Evolutionary conservation across 2,888 invertebrate species (phyloP).

Genomic region (Oligia strigilis): DNA sequence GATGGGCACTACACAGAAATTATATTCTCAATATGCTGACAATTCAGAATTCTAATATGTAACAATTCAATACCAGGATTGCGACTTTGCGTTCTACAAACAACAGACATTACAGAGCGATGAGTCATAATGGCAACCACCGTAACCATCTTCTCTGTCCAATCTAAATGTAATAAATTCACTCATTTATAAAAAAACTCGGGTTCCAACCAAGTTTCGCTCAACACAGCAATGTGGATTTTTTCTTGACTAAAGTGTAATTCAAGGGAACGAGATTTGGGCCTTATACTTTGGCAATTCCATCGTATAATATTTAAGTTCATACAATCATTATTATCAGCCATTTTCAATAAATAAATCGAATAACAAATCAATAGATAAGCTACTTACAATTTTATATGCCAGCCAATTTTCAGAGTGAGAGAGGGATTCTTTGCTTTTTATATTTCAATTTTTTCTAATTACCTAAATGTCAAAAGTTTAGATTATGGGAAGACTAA

Average conservation of each 20-base stretch:
- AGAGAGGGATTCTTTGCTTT: background rate
- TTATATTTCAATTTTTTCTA: background rate
- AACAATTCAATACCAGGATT: constrained; percentile 16
- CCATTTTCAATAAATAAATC: background rate
- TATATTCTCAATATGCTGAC: background rate
- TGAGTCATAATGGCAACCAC: constrained; percentile 25
- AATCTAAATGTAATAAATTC: background rate
- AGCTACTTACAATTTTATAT: background rate
- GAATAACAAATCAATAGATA: background rate
- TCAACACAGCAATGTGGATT: background rate
- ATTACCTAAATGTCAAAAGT: background rate
- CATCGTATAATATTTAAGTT: background rate
- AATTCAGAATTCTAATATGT: constrained; percentile 13
- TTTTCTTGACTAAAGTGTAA: background rate
- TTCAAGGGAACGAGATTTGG: background rate
- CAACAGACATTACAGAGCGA: constrained; percentile 7
- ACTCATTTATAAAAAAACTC: background rate
- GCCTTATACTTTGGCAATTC: background rate
- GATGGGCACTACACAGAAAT: background rate
- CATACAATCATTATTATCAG: background rate
- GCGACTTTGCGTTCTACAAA: background rate
- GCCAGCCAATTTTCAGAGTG: background rate
- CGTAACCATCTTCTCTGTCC: constrained; percentile 9
- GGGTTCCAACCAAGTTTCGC: constrained; percentile 15
- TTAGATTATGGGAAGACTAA: background rate